A percentile compares a stretch with the other conserved stretches of the same genome.
These are phyloP conservation scores for Agonopterix heracliana DNA, from an alignment of 2,888 invertebrate genomes.

Conservation along the genomic window DNA sequence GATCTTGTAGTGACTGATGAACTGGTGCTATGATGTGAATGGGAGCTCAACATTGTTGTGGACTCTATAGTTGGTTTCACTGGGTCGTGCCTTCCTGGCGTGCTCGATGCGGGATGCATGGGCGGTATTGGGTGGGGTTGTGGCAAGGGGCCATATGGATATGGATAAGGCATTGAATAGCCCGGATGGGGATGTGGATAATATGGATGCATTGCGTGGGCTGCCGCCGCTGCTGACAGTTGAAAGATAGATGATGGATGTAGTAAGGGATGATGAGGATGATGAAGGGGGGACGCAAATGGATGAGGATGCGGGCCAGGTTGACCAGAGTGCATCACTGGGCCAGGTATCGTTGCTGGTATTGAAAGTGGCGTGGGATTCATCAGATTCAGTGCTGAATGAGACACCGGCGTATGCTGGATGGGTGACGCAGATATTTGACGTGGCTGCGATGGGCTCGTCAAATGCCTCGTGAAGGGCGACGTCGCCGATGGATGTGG, in stretches of 20 bases:
- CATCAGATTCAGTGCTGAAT: slow-evolving; percentile 79
- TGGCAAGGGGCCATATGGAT: slow-evolving; percentile 83
- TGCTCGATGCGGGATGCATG: slow-evolving; percentile 70
- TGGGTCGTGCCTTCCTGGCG: slow-evolving; percentile 66
- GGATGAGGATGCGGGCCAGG: slow-evolving; percentile 82
- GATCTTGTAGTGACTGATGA: slow-evolving; percentile 83
- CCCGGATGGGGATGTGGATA: slow-evolving; percentile 82
- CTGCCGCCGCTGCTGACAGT: slow-evolving; percentile 77
- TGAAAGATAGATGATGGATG: slow-evolving; percentile 77
- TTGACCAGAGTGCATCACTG: slow-evolving; percentile 84
- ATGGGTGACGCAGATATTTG: slow-evolving; percentile 70
- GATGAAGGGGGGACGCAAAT: slow-evolving; percentile 81
- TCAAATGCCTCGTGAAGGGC: slow-evolving; percentile 67
- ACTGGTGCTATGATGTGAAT: slow-evolving; percentile 83
- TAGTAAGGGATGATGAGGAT: slow-evolving; percentile 83
- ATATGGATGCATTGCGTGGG: slow-evolving; percentile 82
- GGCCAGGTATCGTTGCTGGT: slow-evolving; percentile 80
- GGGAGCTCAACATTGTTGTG: slow-evolving; percentile 82
- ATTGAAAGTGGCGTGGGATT: slow-evolving; percentile 77
- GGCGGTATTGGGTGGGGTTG: slow-evolving; percentile 85
- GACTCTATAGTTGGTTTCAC: slow-evolving; percentile 77
- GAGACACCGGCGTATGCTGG: slow-evolving; percentile 69
- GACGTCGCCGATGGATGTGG: slow-evolving; percentile 62
- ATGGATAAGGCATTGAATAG: slow-evolving; percentile 82
- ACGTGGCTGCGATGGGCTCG: slow-evolving; percentile 66